Evolutionary conservation across 2,113 vertebrate species (phyloP).

Genomic region (Carassius auratus): DNA sequence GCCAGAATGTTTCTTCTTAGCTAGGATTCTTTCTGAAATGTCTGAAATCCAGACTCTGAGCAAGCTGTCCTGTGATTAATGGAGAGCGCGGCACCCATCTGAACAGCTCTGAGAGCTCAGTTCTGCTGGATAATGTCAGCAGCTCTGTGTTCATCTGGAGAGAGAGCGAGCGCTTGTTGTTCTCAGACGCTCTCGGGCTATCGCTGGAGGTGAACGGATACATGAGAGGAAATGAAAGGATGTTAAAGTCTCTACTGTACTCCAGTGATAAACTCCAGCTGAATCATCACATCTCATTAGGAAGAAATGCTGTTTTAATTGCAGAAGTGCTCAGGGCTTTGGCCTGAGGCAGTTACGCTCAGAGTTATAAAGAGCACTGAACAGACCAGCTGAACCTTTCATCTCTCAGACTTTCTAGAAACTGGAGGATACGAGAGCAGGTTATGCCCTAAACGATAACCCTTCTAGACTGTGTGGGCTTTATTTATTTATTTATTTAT

Average conservation of each 20-base stretch:
- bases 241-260: constrained; percentile 45
- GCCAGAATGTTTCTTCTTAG: background rate
- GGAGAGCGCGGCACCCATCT: constrained; percentile 23
- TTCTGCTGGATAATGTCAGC: constrained; percentile 50
- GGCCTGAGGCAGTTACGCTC: constrained; percentile 37
- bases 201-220: background rate
- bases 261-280: constrained; percentile 26
- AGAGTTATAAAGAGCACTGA: constrained; percentile 60
- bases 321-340: constrained; percentile 52
- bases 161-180: background rate
- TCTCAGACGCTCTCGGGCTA: background rate
- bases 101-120: constrained; percentile 49
- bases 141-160: background rate
- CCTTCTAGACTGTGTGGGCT: background rate
- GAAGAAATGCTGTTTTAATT: constrained; percentile 71
- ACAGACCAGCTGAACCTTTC: constrained; percentile 26
- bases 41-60: background rate
- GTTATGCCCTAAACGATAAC: background rate
- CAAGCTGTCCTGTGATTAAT: constrained; percentile 41
- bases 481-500: too few relatives aligned
- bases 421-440: background rate
- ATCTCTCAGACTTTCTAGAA: constrained; percentile 38
- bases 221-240: constrained; percentile 14
- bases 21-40: too few relatives aligned
- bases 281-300: constrained; percentile 41